Conservation (phyloP, 2,797 vertebrate species). For the Gouania willdenowi region DNA sequence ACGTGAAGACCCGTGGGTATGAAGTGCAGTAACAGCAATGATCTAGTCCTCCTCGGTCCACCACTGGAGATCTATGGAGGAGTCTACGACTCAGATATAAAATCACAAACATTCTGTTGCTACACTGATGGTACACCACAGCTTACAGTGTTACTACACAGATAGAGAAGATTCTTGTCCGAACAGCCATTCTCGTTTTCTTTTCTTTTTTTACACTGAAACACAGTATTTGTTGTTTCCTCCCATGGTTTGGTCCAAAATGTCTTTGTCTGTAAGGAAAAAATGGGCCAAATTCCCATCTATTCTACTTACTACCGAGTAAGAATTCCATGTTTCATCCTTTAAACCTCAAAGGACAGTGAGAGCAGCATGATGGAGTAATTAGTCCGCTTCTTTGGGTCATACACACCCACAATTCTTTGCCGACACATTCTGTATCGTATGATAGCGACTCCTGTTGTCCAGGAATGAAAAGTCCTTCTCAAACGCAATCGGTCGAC, state of each 20-base stretch:
- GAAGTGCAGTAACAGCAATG: conserved; percentile 38
- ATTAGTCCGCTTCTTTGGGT: conserved; percentile 52
- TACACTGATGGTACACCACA: conserved; percentile 50
- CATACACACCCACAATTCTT: conserved; percentile 91
- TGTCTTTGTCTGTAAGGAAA: not conserved
- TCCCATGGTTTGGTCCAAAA: not conserved
- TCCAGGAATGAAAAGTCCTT: conserved; percentile 89
- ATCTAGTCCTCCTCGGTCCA: conserved; percentile 18
- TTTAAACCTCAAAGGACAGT: conserved; percentile 23
- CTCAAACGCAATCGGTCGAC: conserved; percentile 87
- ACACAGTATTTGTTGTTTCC: conserved; percentile 10
- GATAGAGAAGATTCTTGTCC: conserved; percentile 52
- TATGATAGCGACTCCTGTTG: conserved; percentile 83
- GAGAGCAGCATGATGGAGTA: conserved; percentile 45
- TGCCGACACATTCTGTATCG: conserved; percentile 88
- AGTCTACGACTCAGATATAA: conserved; percentile 22
- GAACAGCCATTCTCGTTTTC: conserved; percentile 36
- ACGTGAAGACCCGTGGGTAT: not conserved
- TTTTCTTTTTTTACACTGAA: conserved; percentile 9
- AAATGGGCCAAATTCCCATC: conserved; percentile 9
- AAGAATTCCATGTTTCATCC: conserved; percentile 38
- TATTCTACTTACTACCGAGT: conserved; percentile 16
- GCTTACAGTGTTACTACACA: conserved; percentile 70
- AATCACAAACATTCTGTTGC: conserved; percentile 38
- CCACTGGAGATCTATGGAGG: conserved; percentile 11